Evolutionary conservation across 2,113 vertebrate genomes (phyloP).

Genomic region (Capreolus pygargus): DNA sequence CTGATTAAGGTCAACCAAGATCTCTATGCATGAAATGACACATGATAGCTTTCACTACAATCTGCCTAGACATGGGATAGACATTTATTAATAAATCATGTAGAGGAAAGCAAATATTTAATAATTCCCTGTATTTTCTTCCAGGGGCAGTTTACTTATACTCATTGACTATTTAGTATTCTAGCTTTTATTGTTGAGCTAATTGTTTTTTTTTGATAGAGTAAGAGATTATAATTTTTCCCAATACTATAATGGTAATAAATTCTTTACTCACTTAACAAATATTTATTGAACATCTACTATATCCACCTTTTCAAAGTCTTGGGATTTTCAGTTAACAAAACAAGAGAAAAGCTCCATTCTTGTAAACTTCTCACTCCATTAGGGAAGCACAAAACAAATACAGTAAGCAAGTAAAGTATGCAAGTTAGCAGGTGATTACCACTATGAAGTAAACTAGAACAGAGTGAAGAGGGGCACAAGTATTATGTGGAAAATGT

Average conservation of each 20-base stretch:
- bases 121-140: background rate
- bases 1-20: conserved; percentile 15
- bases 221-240: background rate
- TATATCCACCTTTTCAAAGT: background rate
- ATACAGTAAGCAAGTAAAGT: background rate
- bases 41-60: conserved; percentile 5
- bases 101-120: background rate
- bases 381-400: background rate
- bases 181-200: background rate
- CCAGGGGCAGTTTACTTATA: background rate
- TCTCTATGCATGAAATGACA: background rate
- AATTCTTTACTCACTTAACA: background rate
- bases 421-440: background rate
- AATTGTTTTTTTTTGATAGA: background rate
- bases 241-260: background rate
- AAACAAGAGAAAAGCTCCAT: background rate
- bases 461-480: background rate
- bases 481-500: background rate
- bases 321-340: background rate
- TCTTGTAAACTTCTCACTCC: background rate
- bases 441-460: background rate
- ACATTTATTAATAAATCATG: background rate
- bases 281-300: background rate
- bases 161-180: background rate
- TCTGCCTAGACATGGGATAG: background rate